phyloP scores from a whole-genome alignment of 2,888 invertebrate species.

The Apotomis betuletana region DNA sequence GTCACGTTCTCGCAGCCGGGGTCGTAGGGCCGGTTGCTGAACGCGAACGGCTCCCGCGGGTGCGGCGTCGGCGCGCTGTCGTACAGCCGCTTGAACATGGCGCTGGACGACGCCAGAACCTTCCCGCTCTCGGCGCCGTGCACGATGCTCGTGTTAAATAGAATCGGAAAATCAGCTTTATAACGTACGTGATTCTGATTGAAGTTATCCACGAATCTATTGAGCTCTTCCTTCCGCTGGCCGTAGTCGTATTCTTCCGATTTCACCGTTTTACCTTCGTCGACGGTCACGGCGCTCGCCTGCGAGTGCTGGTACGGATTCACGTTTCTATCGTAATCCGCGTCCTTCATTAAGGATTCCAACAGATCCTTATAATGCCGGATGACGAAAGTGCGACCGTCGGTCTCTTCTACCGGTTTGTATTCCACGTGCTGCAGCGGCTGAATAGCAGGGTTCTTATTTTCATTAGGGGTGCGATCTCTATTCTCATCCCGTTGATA shows the following conservation, averaged over 20 bases:
- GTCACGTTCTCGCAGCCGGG: slow-evolving; percentile 63
- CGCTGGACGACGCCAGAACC: slow-evolving; percentile 59
- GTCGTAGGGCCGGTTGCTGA: slow-evolving; percentile 52
- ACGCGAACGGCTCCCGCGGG: slow-evolving; percentile 38
- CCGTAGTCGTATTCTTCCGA: slow-evolving; percentile 64
- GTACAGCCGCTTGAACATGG: slow-evolving; percentile 63
- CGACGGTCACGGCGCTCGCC: slow-evolving; percentile 51
- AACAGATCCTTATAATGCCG: slow-evolving; percentile 70
- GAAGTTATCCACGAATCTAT: slow-evolving; percentile 70
- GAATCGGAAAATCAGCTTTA: slow-evolving; percentile 68
- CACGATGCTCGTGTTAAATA: slow-evolving; percentile 71
- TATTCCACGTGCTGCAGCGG: slow-evolving; percentile 23
- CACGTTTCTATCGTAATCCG: slow-evolving; percentile 57
- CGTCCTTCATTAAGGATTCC: slow-evolving; percentile 58
- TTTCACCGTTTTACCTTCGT: slow-evolving; percentile 45
- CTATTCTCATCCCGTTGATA: background rate
- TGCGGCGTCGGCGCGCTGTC: slow-evolving; percentile 44
- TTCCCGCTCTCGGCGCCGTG: slow-evolving; percentile 56
- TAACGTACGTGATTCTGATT: slow-evolving; percentile 70
- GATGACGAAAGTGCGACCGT: slow-evolving; percentile 66
- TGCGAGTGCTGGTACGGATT: slow-evolving; percentile 55
- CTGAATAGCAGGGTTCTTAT: slow-evolving; percentile 45
- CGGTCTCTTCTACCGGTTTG: slow-evolving; percentile 35
- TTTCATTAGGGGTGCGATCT: slow-evolving; percentile 42
- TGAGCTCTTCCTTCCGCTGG: slow-evolving; percentile 65